Conservation (phyloP, 2,888 invertebrate species). For the Nebria brevicollis region DNA sequence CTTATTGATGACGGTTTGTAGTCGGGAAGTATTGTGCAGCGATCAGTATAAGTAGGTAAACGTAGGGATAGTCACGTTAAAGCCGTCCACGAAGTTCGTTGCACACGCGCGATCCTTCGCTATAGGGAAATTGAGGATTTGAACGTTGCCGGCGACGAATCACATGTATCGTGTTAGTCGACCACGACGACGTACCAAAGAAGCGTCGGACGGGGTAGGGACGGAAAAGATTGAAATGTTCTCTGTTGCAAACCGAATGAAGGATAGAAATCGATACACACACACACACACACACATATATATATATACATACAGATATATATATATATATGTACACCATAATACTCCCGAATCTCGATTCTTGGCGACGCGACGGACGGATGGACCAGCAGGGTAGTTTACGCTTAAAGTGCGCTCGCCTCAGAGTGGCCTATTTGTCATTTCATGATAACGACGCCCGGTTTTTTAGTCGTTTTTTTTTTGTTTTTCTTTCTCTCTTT, state of each 20-base stretch:
- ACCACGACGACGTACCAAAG: background rate
- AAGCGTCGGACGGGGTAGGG: slow-evolving; percentile 49
- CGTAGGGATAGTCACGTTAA: slow-evolving; percentile 48
- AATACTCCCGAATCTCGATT: slow-evolving; percentile 48
- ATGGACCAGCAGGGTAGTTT: slow-evolving; percentile 48
- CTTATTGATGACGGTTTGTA: background rate
- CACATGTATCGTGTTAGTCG: no score
- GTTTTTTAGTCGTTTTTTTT: slow-evolving; percentile 5
- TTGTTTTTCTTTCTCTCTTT: background rate
- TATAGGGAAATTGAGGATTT: slow-evolving; percentile 17
- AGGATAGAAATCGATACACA: slow-evolving; percentile 54
- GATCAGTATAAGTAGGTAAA: slow-evolving; percentile 48
- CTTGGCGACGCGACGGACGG: slow-evolving; percentile 52
- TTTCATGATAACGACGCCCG: slow-evolving; percentile 40
- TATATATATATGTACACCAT: no score
- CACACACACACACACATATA: no score
- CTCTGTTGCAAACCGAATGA: slow-evolving; percentile 55
- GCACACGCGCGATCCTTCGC: background rate
- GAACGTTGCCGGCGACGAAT: background rate
- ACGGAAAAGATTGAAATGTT: slow-evolving; percentile 55
- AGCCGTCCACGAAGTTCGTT: slow-evolving; percentile 37
- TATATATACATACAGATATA: no score
- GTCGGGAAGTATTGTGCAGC: slow-evolving; percentile 43
- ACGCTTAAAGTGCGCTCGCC: slow-evolving; percentile 54
- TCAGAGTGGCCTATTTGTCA: slow-evolving; percentile 55